Evolutionary conservation across 1,140 invertebrate species (phyloP), one percentile per base, ranked within the genome.

Genomic region (Papilio machaon): DNA sequence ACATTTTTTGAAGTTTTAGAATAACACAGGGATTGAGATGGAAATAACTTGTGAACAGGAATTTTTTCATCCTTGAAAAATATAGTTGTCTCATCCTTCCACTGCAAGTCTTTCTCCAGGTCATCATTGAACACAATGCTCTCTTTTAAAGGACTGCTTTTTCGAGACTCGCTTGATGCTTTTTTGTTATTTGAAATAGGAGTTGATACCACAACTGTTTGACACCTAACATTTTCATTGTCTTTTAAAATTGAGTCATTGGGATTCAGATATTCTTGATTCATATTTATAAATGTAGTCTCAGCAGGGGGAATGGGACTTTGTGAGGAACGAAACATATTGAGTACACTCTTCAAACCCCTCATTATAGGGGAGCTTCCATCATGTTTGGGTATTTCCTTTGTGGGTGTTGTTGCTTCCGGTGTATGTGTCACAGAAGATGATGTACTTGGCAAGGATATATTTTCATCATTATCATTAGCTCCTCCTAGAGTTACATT

Each of bases 81-180:
- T 73, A 93, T 89, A 73, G 88, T 91, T 9, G 91, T 89, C 64
- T 94, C 93, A 89, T 94, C 90, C 79, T 92, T 93, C 93, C 93
- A 94, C 54, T 89, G 84, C 11, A 94, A 84, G 54, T 94, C 91
- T 81, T 85, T 91, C 80, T 93, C 92, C 11, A 94, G 84, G 79
- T 92, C 92, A 79, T 93, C 91, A 84, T 90, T 92, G 79, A 94
- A 94, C 13, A 87, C 85, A 30, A 94, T 79, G 81, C 91, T 91
- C 15, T 94, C 93, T 82, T 91, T 93, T 17, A 85, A 81, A 47
- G 91, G 90, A 79, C 91, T 94, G 74, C 77, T 91, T 81, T 87
- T 85, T 82, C 88, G 92, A 38, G 89, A 88, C 2, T 84, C 74
- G 82, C 79, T 87, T 2, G 70, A 23, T 73, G 86, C 88, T 82